Evolutionary conservation across 2,113 vertebrate genomes (phyloP).

Genomic region (Pipa parva): DNA sequence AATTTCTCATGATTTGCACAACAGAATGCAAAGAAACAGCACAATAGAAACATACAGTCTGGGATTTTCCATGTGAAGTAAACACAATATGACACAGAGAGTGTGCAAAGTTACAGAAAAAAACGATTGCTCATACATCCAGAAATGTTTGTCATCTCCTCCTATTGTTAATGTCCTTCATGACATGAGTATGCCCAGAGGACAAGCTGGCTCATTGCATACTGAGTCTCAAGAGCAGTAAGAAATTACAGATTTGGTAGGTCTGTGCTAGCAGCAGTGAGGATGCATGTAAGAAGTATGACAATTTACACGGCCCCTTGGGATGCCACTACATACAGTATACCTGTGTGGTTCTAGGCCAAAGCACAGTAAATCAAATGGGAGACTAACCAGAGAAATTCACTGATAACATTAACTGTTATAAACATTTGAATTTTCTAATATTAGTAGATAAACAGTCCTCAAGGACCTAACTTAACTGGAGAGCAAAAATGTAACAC

Average conservation of each 20-base stretch:
- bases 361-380: not conserved
- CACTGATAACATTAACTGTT: too few species aligned
- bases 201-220: conserved; percentile 17
- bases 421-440: too few species aligned
- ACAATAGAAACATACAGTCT: not conserved
- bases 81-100: conserved; percentile 18
- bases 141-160: conserved; percentile 27
- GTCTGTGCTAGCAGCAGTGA: not conserved
- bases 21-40: not conserved
- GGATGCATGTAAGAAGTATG: not conserved
- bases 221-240: conserved; percentile 19
- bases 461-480: too few species aligned
- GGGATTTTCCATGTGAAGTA: conserved; percentile 10
- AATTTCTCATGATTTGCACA: too few species aligned
- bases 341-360: not conserved
- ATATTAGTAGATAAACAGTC: too few species aligned
- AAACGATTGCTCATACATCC: not conserved
- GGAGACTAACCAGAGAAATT: too few species aligned
- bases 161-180: conserved; percentile 21
- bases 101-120: conserved; percentile 16
- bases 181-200: conserved; percentile 28
- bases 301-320: conserved; percentile 1
- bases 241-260: not conserved
- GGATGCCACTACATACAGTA: not conserved
- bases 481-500: too few species aligned